A percentile compares a stretch with the other conserved stretches of the same genome.
These are phyloP conservation scores for Ischnura elegans DNA, from an alignment of 2,888 invertebrate species.

Conservation along the genomic window DNA sequence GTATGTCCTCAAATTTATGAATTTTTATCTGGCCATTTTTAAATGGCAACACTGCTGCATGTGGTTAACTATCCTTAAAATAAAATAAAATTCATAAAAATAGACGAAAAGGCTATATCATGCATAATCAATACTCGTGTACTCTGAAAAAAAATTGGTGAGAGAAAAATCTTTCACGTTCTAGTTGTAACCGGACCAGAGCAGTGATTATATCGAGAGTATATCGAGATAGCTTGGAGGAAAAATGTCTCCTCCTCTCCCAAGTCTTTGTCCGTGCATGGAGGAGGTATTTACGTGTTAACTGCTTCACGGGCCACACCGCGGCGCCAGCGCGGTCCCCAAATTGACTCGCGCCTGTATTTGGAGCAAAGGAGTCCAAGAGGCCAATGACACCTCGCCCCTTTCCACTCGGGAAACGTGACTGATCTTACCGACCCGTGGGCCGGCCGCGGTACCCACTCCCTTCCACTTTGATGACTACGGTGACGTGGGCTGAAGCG, in stretches of 20 bases:
- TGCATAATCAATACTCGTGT: too few relatives aligned
- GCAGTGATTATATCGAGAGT: too few relatives aligned
- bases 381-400: conserved; percentile 39
- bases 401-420: background rate
- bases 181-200: too few relatives aligned
- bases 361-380: conserved; percentile 40
- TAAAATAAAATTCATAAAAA: too few relatives aligned
- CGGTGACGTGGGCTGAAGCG: background rate
- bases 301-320: background rate
- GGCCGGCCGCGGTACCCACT: background rate
- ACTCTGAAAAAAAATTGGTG: too few relatives aligned
- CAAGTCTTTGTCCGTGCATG: background rate
- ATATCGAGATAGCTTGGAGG: background rate
- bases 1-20: too few relatives aligned
- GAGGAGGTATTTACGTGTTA: background rate
- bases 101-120: too few relatives aligned
- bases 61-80: too few relatives aligned
- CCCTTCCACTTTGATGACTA: background rate
- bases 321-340: conserved; percentile 13
- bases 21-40: too few relatives aligned
- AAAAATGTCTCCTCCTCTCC: background rate
- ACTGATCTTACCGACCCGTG: conserved; percentile 31
- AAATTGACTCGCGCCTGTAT: conserved; percentile 45
- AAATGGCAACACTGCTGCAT: too few relatives aligned
- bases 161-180: too few relatives aligned